Evolutionary conservation across 2,797 vertebrate genomes (phyloP), one percentile per base, ranked within the genome.

Genomic region (Sus cebifrons): DNA sequence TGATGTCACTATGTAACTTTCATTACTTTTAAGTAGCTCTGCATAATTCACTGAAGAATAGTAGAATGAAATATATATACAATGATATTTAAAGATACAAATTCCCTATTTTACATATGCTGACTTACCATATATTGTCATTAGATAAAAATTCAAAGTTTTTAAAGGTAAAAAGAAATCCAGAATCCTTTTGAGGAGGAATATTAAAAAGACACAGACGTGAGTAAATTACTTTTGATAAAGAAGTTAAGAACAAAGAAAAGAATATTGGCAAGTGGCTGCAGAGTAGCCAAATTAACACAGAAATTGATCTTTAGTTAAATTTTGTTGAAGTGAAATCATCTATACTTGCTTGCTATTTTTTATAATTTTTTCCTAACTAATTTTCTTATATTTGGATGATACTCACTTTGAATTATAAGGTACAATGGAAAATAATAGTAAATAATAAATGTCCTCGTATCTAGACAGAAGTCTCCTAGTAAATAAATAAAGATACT

Each of bases 371-470:
- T 88, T 49, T 49, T 10, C 44, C 21, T 96, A 94, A 90, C 78
- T 97, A 96, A 32, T 90, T 96, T 95, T 25, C 44, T 97, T 94
- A 27, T 8, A 1, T 96, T 97, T 58, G 54, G 93, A 93, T 84
- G 40, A 56, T 71, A 29, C 23, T 90, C 93, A n/a, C n/a, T 96
- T 90, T 6, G 95, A 60, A 15, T 91, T 86, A 86, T 40, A 77
- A 64, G 70, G 3, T 40, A 29, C 1, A 87, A 25, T 77, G 94
- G 73, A 98, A 97, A 95, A 64, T 4, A 78, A 32, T 70, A 75
- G 85, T 97, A 98, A 97, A 98, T 97, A 97, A 97, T 94, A 98
- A 92, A 96, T 98, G 85, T 58, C 14, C 6, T 97, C 64, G 29
- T 32, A 85, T 23, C 13, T 11, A 91, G 12, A 85, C 20, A 94